phyloP scores from a whole-genome alignment of 2,888 invertebrate species.

The Xestoiulus laeticollis region DNA sequence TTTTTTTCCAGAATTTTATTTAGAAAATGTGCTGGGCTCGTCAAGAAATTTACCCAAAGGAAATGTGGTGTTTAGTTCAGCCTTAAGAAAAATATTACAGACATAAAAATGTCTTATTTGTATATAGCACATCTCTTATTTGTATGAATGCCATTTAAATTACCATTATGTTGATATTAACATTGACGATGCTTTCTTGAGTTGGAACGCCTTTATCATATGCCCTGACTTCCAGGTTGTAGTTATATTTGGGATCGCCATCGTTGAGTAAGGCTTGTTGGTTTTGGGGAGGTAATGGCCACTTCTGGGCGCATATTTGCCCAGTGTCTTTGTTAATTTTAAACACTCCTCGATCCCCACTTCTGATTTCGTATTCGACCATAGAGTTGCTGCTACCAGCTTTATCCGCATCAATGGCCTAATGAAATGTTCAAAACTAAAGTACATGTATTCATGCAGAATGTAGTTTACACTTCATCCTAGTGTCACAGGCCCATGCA shows the following conservation, averaged over 20 bases:
- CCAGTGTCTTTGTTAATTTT: constrained; percentile 79
- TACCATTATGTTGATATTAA: constrained; percentile 80
- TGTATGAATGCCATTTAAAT: not conserved
- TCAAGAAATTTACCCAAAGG: too few relatives aligned
- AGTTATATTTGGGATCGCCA: constrained; percentile 67
- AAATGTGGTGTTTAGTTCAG: too few relatives aligned
- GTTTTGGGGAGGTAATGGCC: constrained; percentile 50
- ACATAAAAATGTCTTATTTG: too few relatives aligned
- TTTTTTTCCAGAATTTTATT: too few relatives aligned
- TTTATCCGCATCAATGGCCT: constrained; percentile 83
- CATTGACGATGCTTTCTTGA: constrained; percentile 75
- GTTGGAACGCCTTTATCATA: constrained; percentile 87
- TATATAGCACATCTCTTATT: too few relatives aligned
- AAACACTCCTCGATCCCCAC: constrained; percentile 79
- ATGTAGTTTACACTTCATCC: too few relatives aligned
- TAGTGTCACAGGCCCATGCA: not conserved
- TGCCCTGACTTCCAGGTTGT: constrained; percentile 78
- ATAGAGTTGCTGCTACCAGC: constrained; percentile 82
- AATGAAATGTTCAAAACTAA: constrained; percentile 53
- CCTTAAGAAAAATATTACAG: too few relatives aligned
- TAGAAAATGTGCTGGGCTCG: too few relatives aligned
- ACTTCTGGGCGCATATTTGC: constrained; percentile 58
- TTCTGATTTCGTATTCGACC: constrained; percentile 82
- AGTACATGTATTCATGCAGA: too few relatives aligned
- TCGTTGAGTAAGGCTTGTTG: constrained; percentile 11